phyloP scores from a whole-genome alignment of 2,797 vertebrate genomes.

The Pelochelys cantorii region DNA sequence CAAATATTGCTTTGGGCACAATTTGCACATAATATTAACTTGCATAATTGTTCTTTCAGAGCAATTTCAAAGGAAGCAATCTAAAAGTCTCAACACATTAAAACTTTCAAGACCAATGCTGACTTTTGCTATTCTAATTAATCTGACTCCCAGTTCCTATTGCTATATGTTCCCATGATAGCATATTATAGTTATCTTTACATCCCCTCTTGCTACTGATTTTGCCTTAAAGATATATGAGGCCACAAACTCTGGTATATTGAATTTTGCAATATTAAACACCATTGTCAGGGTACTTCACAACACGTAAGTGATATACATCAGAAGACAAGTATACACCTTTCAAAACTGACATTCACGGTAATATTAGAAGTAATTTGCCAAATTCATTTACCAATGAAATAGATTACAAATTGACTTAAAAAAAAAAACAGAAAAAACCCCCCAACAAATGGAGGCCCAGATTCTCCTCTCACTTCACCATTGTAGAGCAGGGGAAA shows the following conservation, averaged over 20 bases:
- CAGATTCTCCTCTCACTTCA: background rate
- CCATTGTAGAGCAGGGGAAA: background rate
- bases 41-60: background rate
- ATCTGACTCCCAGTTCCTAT: background rate
- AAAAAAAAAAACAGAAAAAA: background rate
- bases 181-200: background rate
- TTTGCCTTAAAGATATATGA: background rate
- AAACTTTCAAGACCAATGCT: background rate
- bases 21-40: background rate
- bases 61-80: background rate
- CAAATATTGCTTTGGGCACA: background rate
- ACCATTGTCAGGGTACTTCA: background rate
- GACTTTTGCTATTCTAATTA: background rate
- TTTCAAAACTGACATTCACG: background rate
- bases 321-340: background rate
- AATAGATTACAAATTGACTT: background rate
- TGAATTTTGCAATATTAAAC: background rate
- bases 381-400: background rate
- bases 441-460: background rate
- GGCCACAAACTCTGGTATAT: background rate
- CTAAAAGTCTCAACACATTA: background rate
- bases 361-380: background rate
- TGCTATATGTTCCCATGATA: background rate
- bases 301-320: background rate
- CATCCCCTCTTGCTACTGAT: background rate